phyloP scores from a whole-genome alignment of 64 coral and sea anemone species.

The Montipora efflorescens region DNA sequence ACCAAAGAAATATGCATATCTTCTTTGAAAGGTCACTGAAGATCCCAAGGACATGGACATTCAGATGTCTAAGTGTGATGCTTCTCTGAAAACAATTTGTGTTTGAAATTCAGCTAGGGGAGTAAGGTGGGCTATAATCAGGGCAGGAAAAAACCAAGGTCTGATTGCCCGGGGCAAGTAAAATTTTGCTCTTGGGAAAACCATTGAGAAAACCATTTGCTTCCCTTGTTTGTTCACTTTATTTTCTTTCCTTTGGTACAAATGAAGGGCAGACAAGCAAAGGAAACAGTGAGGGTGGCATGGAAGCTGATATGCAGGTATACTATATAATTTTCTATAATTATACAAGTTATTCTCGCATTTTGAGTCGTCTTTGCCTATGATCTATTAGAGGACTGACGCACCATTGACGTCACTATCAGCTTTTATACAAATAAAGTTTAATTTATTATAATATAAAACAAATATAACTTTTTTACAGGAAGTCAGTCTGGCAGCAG shows the following conservation, averaged over 20 bases:
- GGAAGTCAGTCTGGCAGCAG: neutral
- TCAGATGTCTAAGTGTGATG: neutral
- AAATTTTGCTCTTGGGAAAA: neutral
- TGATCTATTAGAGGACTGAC: too few species aligned
- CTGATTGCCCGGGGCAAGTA: neutral
- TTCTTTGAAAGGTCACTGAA: conserved; percentile 12
- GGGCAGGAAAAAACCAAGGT: neutral
- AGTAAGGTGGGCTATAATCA: neutral
- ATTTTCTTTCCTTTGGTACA: neutral
- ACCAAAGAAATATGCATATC: conserved; percentile 10
- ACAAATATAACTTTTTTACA: neutral
- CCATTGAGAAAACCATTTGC: neutral
- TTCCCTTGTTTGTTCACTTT: conserved; percentile 14
- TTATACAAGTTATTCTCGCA: too few species aligned
- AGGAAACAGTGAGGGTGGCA: neutral
- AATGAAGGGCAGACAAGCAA: conserved; percentile 32
- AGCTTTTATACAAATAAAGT: too few species aligned
- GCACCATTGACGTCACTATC: too few species aligned
- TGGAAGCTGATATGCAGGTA: neutral
- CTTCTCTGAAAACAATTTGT: neutral
- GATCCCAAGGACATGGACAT: neutral
- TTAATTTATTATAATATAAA: too few species aligned
- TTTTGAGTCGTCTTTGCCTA: too few species aligned
- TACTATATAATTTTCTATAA: neutral
- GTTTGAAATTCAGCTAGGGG: neutral